Base-by-base conservation (phyloP, 2,797 vertebrate species). In the Neosilurus hyrtlii region DNA sequence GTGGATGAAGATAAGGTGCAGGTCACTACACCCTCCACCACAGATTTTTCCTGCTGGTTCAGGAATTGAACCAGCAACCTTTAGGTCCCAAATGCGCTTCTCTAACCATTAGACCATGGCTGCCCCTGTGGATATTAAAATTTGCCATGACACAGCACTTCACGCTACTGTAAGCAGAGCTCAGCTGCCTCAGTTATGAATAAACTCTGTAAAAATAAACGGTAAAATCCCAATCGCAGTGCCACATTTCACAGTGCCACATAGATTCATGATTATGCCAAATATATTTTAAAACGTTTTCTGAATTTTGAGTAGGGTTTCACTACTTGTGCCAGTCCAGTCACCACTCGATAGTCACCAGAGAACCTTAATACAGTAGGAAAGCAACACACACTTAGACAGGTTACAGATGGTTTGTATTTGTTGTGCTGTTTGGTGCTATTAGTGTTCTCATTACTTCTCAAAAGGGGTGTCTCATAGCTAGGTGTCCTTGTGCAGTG, bases 91-190 rank as follows among this genome's bases (percentile, higher is more conserved):
- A 43, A 43, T 43, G 37, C 2, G 37, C 2, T 43, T 6, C 37
- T 43, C 2, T 6, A 43, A 2, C 37, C 37, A 43, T 2, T n/a
- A n/a, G n/a, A n/a, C n/a, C n/a, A 6, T 43, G 37, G 37, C 2
- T 2, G 37, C 2, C 2, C 6, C 6, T 3, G 6, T 3, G 37
- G 2, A 43, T 6, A 2, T 43, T 6, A 6, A 6, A 6, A 6
- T 43, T 6, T 43, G n/a, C n/a, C n/a, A n/a, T 43, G 37, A 3
- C 37, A 43, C 6, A 2, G 6, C 37, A 2, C 37, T 3, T 2
- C 6, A 43, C 6, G 37, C 37, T 43, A 43, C 2, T 43, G 37
- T 43, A 3, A 43, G 37, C 37, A 6, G 37, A 43, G 37, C 6
- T 35, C 35, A 37, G 9, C 57, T n/a, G 9, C n/a, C 59, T 62